These are phyloP conservation scores for Acestrorhynchus altus DNA, from an alignment of 2,797 vertebrate species.

Conservation along the genomic window DNA sequence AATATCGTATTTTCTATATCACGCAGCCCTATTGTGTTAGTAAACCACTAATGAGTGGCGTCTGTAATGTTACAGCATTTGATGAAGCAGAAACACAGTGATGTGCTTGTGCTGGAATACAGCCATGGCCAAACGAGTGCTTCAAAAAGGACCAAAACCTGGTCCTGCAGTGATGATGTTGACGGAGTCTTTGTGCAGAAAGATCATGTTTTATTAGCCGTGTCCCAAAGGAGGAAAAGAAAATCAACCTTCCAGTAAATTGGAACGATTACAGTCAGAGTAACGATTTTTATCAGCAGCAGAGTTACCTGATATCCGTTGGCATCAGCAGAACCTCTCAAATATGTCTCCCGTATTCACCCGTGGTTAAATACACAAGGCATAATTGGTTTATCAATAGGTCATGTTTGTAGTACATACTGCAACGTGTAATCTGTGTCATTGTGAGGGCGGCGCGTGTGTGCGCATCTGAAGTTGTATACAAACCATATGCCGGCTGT, in stretches of 20 bases:
- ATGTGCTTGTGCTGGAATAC: not conserved
- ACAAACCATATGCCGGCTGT: slow-evolving; percentile 29
- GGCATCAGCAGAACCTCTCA: slow-evolving; percentile 46
- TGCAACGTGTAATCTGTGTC: slow-evolving; percentile 31
- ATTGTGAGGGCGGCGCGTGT: slow-evolving; percentile 4
- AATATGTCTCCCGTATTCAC: slow-evolving; percentile 53
- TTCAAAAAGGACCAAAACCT: slow-evolving; percentile 6
- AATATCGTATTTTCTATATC: not conserved
- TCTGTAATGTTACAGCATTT: not conserved
- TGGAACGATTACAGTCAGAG: slow-evolving; percentile 60
- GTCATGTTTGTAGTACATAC: slow-evolving; percentile 40
- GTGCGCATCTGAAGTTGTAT: not conserved
- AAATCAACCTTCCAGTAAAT: slow-evolving; percentile 57
- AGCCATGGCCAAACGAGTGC: slow-evolving; percentile 1
- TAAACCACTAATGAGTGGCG: not conserved
- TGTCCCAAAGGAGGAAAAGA: slow-evolving; percentile 44
- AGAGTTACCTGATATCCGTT: slow-evolving; percentile 56
- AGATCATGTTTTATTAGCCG: slow-evolving; percentile 54
- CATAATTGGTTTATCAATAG: slow-evolving; percentile 53
- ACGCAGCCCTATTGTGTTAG: not conserved
- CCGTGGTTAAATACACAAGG: slow-evolving; percentile 41
- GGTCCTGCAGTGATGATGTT: slow-evolving; percentile 22
- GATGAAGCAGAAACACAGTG: slow-evolving; percentile 20
- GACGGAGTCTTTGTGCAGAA: slow-evolving; percentile 32
- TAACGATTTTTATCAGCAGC: slow-evolving; percentile 59